These are phyloP conservation scores for Cyrtodaria siliqua DNA, from an alignment of 2,888 invertebrate species.

Conservation along the genomic window DNA sequence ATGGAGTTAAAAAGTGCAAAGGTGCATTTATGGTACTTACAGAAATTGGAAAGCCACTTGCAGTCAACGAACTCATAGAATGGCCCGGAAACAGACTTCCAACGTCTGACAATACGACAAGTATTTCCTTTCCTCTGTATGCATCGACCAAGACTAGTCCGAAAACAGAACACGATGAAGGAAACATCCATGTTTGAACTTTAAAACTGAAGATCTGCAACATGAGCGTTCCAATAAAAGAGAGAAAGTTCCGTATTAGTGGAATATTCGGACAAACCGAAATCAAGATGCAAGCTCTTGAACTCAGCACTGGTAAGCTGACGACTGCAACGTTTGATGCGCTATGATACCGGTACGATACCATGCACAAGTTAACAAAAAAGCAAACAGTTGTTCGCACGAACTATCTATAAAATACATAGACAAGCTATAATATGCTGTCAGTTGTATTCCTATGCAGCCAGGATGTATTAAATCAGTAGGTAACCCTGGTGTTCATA, in stretches of 20 bases:
- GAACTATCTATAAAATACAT: too few species aligned
- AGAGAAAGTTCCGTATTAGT: slow-evolving; percentile 8
- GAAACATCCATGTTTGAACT: background rate
- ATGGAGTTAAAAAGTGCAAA: background rate
- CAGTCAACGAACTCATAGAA: slow-evolving; percentile 1
- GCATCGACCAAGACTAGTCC: background rate
- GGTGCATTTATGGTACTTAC: slow-evolving; percentile 2
- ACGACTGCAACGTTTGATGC: slow-evolving; percentile 7
- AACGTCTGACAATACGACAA: background rate
- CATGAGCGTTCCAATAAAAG: background rate
- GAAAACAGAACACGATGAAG: background rate
- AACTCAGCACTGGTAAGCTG: background rate
- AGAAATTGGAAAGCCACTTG: background rate
- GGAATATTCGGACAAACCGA: slow-evolving; percentile 12
- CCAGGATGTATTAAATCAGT: too few species aligned
- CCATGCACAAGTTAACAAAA: too few species aligned
- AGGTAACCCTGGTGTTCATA: too few species aligned
- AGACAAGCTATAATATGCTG: too few species aligned
- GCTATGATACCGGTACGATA: too few species aligned
- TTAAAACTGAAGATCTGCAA: background rate
- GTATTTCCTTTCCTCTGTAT: background rate
- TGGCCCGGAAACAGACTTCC: background rate
- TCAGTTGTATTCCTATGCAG: too few species aligned
- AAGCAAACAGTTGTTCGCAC: too few species aligned
- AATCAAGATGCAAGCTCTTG: slow-evolving; percentile 6